phyloP scores from a whole-genome alignment of 1,140 invertebrate genomes.

The Drosophila ambigua region DNA sequence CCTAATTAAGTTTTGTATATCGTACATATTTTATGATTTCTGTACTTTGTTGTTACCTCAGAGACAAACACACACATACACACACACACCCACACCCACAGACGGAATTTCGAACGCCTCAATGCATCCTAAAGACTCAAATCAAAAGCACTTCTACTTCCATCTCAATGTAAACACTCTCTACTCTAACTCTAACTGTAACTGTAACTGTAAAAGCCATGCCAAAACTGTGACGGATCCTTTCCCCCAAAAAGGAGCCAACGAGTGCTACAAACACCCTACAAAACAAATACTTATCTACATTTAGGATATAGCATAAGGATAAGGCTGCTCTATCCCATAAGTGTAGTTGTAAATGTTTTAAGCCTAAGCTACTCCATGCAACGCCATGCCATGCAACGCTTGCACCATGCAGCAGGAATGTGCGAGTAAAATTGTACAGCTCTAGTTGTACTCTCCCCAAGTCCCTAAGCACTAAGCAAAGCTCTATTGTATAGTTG shows the following conservation, averaged over 20 bases:
- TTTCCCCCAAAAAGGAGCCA: slow-evolving; percentile 28
- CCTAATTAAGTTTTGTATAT: slow-evolving; percentile 34
- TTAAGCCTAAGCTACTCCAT: slow-evolving; percentile 42
- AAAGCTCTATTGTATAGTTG: slow-evolving; percentile 74
- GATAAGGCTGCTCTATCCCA: slow-evolving; percentile 53
- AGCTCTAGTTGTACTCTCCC: slow-evolving; percentile 56
- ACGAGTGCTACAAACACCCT: slow-evolving; percentile 37
- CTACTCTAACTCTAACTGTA: slow-evolving; percentile 14
- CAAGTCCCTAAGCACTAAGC: slow-evolving; percentile 52
- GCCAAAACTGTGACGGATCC: slow-evolving; percentile 56
- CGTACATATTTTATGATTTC: no score
- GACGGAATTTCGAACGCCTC: slow-evolving; percentile 3
- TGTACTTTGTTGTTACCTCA: slow-evolving; percentile 48
- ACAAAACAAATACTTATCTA: slow-evolving; percentile 10
- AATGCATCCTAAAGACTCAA: slow-evolving; percentile 19
- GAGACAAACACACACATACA: neutral
- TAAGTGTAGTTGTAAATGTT: slow-evolving; percentile 68
- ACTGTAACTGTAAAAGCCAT: slow-evolving; percentile 29
- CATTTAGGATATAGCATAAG: slow-evolving; percentile 20
- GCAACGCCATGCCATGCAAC: no score
- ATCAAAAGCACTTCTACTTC: slow-evolving; percentile 15
- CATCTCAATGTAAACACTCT: slow-evolving; percentile 3
- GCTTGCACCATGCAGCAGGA: no score
- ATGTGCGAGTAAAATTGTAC: slow-evolving; percentile 15
- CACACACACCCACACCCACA: no score